These are phyloP conservation scores for Cotesia congregata DNA, from an alignment of 2,888 invertebrate species.

Conservation along the genomic window DNA sequence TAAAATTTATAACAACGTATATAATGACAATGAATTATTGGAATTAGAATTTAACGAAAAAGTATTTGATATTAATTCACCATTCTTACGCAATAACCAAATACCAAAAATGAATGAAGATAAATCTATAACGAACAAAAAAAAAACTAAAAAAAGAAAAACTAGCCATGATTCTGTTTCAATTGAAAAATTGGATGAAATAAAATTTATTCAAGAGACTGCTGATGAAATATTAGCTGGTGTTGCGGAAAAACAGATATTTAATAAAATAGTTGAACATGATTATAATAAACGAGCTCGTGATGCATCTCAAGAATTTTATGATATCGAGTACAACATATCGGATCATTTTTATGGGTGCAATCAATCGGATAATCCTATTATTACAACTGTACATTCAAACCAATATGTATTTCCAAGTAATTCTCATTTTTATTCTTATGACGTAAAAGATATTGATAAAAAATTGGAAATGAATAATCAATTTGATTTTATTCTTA, in stretches of 20 bases:
- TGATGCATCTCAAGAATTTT: conserved; percentile 66
- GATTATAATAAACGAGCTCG: conserved; percentile 68
- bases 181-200: conserved; percentile 56
- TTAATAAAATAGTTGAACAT: conserved; percentile 46
- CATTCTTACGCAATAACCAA: conserved; percentile 67
- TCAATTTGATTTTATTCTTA: conserved; percentile 84
- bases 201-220: conserved; percentile 57
- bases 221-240: conserved; percentile 54
- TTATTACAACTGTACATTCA: conserved; percentile 71
- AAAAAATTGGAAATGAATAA: conserved; percentile 71
- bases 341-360: conserved; percentile 72
- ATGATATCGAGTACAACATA: conserved; percentile 62
- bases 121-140: conserved; percentile 45
- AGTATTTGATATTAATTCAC: conserved; percentile 71
- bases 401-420: conserved; percentile 78
- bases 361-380: conserved; percentile 72
- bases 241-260: conserved; percentile 54
- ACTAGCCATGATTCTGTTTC: conserved; percentile 47
- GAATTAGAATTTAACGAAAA: conserved; percentile 64
- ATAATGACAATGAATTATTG: conserved; percentile 48
- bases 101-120: conserved; percentile 32
- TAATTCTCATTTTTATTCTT: conserved; percentile 78
- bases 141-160: conserved; percentile 63
- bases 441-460: conserved; percentile 76
- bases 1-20: conserved; percentile 68